Evolutionary conservation across 2,113 vertebrate genomes (phyloP).

Genomic region (Morone chrysops): DNA sequence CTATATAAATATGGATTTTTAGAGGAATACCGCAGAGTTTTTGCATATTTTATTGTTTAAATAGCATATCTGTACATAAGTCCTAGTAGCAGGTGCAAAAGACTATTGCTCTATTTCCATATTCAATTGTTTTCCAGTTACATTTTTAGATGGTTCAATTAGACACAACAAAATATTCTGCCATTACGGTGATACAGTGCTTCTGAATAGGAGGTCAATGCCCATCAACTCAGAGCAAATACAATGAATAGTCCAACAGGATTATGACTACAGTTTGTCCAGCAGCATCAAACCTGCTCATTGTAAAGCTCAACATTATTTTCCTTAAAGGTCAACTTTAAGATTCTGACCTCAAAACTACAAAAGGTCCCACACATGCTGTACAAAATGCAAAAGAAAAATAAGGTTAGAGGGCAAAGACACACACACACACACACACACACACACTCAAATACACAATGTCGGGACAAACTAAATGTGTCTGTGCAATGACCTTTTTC

Average conservation of each 20-base stretch:
- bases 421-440: constrained; percentile 25
- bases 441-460: constrained; percentile 37
- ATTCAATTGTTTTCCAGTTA: not conserved
- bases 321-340: constrained; percentile 67
- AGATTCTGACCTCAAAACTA: constrained; percentile 60
- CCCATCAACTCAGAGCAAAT: not conserved
- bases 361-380: constrained; percentile 56
- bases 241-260: constrained; percentile 2
- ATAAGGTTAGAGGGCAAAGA: constrained; percentile 56
- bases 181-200: not conserved
- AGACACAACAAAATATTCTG: not conserved
- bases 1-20: not conserved
- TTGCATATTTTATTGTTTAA: not conserved
- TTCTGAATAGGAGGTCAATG: not conserved
- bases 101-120: not conserved
- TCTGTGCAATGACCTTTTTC: constrained; percentile 82
- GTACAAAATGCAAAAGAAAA: constrained; percentile 73
- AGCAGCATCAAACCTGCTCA: constrained; percentile 19
- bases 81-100: not conserved
- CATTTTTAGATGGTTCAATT: not conserved
- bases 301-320: constrained; percentile 28
- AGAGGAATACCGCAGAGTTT: not conserved
- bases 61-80: not conserved
- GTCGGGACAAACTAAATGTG: constrained; percentile 57
- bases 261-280: constrained; percentile 34